Conservation (phyloP, 2,113 vertebrate genomes). For the Dipodomys spectabilis region DNA sequence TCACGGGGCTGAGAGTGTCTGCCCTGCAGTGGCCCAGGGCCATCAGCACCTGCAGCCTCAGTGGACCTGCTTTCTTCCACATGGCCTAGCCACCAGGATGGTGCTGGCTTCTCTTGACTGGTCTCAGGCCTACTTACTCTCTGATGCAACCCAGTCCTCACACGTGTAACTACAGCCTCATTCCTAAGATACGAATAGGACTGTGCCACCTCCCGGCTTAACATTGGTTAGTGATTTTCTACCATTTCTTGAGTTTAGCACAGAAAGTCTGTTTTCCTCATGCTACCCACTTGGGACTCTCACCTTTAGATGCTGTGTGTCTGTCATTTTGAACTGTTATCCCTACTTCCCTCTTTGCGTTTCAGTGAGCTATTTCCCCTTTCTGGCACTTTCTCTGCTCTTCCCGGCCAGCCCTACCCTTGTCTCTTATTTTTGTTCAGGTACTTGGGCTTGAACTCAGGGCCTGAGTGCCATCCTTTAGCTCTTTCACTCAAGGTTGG, state of each 20-base stretch:
- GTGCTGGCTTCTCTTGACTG: not conserved
- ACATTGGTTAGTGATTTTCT: not conserved
- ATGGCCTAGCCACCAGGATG: no score
- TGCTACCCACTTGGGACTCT: not conserved
- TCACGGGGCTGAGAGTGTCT: not conserved
- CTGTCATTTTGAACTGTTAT: not conserved
- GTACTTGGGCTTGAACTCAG: no score
- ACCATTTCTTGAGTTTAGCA: not conserved
- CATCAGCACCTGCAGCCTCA: not conserved
- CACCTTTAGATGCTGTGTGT: not conserved
- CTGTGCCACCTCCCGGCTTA: not conserved
- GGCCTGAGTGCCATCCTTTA: no score
- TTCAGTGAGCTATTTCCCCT: not conserved
- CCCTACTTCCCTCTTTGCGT: not conserved
- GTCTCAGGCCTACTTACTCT: no score
- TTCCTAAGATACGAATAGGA: slow-evolving; percentile 5
- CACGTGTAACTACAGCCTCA: not conserved
- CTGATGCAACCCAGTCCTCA: not conserved
- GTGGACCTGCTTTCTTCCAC: no score
- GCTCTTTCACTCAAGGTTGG: no score
- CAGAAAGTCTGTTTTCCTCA: not conserved
- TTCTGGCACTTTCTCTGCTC: not conserved
- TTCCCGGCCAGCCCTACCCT: not conserved
- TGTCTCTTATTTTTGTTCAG: no score
- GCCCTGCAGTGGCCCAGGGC: not conserved